Conservation (phyloP, 2,113 vertebrate genomes). For the Theristicus caerulescens region DNA sequence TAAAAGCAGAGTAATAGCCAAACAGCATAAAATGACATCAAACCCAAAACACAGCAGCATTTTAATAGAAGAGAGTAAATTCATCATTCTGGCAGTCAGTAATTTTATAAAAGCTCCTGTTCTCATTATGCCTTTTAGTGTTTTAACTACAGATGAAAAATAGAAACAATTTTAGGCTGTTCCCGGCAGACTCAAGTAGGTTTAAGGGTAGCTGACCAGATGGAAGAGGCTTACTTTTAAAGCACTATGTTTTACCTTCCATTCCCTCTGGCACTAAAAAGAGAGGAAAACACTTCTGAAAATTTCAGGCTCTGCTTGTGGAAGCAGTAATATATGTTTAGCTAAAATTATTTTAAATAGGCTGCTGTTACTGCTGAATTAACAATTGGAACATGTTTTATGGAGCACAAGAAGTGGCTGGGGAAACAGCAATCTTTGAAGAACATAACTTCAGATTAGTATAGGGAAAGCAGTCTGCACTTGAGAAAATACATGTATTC, state of each 20-base stretch:
- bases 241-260: background rate
- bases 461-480: background rate
- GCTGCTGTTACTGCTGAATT: background rate
- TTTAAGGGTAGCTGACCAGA: constrained; percentile 28
- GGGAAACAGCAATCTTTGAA: background rate
- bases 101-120: constrained; percentile 26
- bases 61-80: constrained; percentile 37
- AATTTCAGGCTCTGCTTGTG: background rate
- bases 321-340: background rate
- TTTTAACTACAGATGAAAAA: constrained; percentile 49
- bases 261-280: background rate
- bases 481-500: background rate
- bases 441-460: background rate
- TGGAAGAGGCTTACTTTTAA: constrained; percentile 46
- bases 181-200: background rate
- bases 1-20: background rate
- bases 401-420: background rate
- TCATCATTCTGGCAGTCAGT: constrained; percentile 28
- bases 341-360: constrained; percentile 35
- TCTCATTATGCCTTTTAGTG: constrained; percentile 40
- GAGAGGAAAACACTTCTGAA: constrained; percentile 4
- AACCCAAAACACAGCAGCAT: background rate
- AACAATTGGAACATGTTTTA: background rate
- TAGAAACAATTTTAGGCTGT: background rate
- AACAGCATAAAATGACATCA: background rate